These are phyloP conservation scores for Phodopus roborovskii DNA, from an alignment of 2,113 vertebrate species.

Conservation along the genomic window DNA sequence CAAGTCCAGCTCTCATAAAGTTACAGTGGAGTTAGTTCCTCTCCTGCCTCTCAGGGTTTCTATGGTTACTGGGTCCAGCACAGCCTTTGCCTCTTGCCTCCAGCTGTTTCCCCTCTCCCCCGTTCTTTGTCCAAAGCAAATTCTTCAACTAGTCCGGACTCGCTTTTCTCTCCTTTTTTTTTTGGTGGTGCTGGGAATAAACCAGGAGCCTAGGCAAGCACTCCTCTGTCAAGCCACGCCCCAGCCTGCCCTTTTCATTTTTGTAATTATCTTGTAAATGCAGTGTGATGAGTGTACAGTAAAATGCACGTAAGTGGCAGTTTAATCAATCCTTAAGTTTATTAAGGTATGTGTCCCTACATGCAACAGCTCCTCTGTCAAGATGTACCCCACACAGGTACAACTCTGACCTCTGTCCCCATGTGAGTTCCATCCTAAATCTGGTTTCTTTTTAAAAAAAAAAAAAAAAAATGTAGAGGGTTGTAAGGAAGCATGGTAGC, in stretches of 20 bases:
- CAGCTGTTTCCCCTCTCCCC: neutral
- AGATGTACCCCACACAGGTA: neutral
- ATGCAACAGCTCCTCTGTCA: neutral
- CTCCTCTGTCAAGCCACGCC: neutral
- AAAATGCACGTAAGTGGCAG: neutral
- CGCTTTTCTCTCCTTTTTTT: neutral
- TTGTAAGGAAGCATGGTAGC: too few relatives aligned
- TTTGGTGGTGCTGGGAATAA: neutral
- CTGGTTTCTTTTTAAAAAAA: neutral
- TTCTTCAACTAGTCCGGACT: conserved; percentile 35
- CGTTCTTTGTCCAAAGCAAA: neutral
- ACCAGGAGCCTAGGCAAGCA: neutral
- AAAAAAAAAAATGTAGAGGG: too few relatives aligned
- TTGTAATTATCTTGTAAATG: neutral
- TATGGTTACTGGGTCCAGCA: neutral
- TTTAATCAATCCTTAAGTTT: neutral
- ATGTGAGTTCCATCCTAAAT: neutral
- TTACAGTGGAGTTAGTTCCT: too few relatives aligned
- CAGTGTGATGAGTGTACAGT: neutral
- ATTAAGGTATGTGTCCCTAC: neutral
- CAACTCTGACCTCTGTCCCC: neutral
- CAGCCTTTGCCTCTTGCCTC: neutral
- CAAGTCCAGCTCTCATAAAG: neutral
- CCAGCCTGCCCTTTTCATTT: neutral
- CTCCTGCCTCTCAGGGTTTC: neutral